Evolutionary conservation across 92 coral and sea anemone genomes (phyloP).

Genomic region (Bergia puertoricense): DNA sequence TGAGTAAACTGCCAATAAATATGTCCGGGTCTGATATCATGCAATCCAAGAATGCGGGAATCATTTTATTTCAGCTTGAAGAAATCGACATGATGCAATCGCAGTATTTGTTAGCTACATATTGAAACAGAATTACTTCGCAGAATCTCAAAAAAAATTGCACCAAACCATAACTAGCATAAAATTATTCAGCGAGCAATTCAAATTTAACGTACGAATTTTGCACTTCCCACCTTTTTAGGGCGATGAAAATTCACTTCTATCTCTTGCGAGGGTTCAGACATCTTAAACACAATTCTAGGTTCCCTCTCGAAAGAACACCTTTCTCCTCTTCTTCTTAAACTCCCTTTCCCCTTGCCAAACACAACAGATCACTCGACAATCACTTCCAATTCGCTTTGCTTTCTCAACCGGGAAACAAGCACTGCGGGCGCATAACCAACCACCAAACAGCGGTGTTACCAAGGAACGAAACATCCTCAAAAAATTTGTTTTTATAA

Average conservation of each 20-base stretch:
- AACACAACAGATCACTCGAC: not conserved
- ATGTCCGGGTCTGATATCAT: constrained; percentile 4
- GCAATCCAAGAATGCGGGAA: not conserved
- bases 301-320: not conserved
- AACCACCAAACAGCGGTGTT: constrained; percentile 18
- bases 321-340: not conserved
- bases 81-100: constrained; percentile 2
- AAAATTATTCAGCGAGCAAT: not conserved
- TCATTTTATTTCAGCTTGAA: not conserved
- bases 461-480: constrained; percentile 5
- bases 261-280: constrained; percentile 32
- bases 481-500: not conserved
- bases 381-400: not conserved
- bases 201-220: not conserved
- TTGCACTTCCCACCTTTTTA: constrained; percentile 51
- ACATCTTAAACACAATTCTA: constrained; percentile 36
- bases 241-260: constrained; percentile 64
- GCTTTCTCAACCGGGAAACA: not conserved
- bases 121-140: not conserved
- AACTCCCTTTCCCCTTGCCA: not conserved
- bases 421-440: constrained; percentile 2
- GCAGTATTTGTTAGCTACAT: not conserved
- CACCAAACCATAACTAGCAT: not conserved
- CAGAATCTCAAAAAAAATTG: not conserved
- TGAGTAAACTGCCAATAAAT: not conserved